Conservation (phyloP, 2,888 invertebrate genomes). For the Muschampia plurimacula region DNA sequence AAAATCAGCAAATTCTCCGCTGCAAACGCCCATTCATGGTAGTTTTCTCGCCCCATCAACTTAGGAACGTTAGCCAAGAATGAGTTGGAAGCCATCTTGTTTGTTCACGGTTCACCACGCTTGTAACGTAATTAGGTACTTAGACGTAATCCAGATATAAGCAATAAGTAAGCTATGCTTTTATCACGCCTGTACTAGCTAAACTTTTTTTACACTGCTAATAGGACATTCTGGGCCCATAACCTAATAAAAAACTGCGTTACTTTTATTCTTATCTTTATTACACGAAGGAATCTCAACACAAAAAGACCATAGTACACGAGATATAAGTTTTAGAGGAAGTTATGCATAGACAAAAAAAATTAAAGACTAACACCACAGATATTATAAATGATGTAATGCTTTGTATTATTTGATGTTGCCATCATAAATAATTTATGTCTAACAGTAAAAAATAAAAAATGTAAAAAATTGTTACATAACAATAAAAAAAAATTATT, state of each 20-base stretch:
- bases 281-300: too few relatives aligned
- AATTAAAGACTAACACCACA: too few relatives aligned
- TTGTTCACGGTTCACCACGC: neutral
- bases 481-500: too few relatives aligned
- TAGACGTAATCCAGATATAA: neutral
- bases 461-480: too few relatives aligned
- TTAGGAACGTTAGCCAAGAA: neutral
- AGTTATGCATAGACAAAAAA: too few relatives aligned
- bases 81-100: neutral
- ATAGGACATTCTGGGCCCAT: neutral
- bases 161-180: too few relatives aligned
- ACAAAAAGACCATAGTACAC: too few relatives aligned
- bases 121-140: neutral
- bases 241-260: constrained; percentile 8
- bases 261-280: too few relatives aligned
- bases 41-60: constrained; percentile 34
- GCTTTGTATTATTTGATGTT: neutral
- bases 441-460: too few relatives aligned
- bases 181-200: neutral
- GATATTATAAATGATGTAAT: too few relatives aligned
- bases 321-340: too few relatives aligned
- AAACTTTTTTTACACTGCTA: neutral
- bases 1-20: constrained; percentile 46
- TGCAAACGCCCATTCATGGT: constrained; percentile 47
- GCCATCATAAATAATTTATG: too few relatives aligned